phyloP scores from a whole-genome alignment of 2,888 invertebrate species.

The Punctoribates punctum region DNA sequence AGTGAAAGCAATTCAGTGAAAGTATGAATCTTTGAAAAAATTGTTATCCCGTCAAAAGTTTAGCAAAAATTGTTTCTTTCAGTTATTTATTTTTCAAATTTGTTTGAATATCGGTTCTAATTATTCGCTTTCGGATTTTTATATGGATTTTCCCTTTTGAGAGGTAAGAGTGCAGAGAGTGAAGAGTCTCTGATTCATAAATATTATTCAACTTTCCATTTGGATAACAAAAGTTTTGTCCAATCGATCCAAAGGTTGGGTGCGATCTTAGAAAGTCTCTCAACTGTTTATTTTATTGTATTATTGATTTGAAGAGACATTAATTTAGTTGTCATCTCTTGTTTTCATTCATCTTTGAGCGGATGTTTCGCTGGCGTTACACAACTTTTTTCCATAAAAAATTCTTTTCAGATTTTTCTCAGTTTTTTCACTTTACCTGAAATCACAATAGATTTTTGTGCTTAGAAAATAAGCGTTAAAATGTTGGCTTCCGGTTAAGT shows the following conservation, averaged over 20 bases:
- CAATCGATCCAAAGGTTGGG: background rate
- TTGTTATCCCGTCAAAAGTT: background rate
- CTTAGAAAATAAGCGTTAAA: background rate
- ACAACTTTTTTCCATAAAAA: background rate
- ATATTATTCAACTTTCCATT: too few relatives aligned
- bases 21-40: background rate
- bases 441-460: background rate
- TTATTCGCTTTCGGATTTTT: background rate
- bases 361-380: background rate
- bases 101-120: background rate
- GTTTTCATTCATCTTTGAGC: background rate
- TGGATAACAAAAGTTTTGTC: background rate
- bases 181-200: background rate
- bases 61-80: background rate
- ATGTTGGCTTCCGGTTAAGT: background rate
- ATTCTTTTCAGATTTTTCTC: background rate
- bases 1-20: slow-evolving; percentile 6
- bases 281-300: slow-evolving; percentile 13
- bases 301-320: slow-evolving; percentile 8
- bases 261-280: slow-evolving; percentile 8
- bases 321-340: slow-evolving; percentile 10
- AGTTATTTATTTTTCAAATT: background rate
- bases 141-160: background rate
- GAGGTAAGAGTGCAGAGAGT: background rate
- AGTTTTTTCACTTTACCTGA: background rate